A percentile compares a stretch with the other conserved stretches of the same genome.
Evolutionary conservation across 2,888 invertebrate genomes (phyloP).

Genomic region (Drosophila differens): DNA sequence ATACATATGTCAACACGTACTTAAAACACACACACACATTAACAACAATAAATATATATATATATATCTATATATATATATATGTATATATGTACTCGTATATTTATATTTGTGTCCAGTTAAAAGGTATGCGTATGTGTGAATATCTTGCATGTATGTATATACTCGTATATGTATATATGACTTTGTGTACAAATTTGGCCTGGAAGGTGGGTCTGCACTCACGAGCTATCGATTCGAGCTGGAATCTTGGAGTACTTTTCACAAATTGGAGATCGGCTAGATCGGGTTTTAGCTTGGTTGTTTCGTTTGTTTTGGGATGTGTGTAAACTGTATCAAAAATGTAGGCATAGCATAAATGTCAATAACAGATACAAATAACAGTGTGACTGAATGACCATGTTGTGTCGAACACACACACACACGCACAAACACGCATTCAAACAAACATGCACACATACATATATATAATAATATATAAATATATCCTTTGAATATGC

Average conservation of each 20-base stretch:
- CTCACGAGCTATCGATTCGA: neutral
- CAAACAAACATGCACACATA: constrained; percentile 50
- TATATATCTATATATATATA: constrained; percentile 66
- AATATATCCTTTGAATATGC: constrained; percentile 70
- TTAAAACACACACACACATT: constrained; percentile 68
- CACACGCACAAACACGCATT: constrained; percentile 7
- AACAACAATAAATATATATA: constrained; percentile 71
- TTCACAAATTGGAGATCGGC: constrained; percentile 5
- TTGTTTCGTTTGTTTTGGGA: neutral
- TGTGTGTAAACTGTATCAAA: constrained; percentile 66
- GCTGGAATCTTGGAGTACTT: constrained; percentile 16
- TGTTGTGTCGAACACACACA: constrained; percentile 25
- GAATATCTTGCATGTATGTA: constrained; percentile 12
- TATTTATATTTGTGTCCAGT: constrained; percentile 23
- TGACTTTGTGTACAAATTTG: constrained; percentile 12
- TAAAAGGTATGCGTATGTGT: constrained; percentile 10
- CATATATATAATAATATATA: constrained; percentile 56
- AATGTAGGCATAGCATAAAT: constrained; percentile 44
- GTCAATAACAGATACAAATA: constrained; percentile 62
- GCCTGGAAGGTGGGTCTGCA: constrained; percentile 26
- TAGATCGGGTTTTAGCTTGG: constrained; percentile 7
- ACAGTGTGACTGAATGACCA: constrained; percentile 54
- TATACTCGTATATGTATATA: neutral
- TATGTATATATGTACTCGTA: constrained; percentile 52
- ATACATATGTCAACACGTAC: constrained; percentile 30